Evolutionary conservation across 2,113 vertebrate genomes (phyloP).

Genomic region (Rousettus leschenaultii): DNA sequence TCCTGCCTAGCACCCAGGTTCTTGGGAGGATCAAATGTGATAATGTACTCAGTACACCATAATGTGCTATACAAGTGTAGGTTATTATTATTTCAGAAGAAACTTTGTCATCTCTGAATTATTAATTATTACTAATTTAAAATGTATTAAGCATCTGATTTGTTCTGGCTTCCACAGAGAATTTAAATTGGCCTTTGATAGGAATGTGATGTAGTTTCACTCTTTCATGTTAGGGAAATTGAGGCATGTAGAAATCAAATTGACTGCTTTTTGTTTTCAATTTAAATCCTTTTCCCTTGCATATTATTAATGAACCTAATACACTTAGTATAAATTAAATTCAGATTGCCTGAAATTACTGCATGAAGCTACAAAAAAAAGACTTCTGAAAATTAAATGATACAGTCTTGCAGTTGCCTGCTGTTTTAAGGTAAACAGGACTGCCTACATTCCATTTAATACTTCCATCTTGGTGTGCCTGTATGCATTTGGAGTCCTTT

Average conservation of each 20-base stretch:
- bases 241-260: slow-evolving; percentile 1
- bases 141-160: slow-evolving; percentile 41
- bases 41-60: not conserved
- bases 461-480: not conserved
- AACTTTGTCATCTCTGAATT: slow-evolving; percentile 54
- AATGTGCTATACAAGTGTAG: not conserved
- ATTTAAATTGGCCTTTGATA: slow-evolving; percentile 8
- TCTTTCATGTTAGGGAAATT: not conserved
- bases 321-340: not conserved
- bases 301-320: not conserved
- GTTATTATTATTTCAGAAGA: slow-evolving; percentile 63
- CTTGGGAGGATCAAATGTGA: not conserved
- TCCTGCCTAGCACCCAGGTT: not conserved
- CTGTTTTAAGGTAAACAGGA: not conserved
- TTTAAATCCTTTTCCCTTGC: not conserved
- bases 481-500: not conserved
- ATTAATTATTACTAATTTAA: slow-evolving; percentile 61
- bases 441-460: not conserved
- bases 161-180: slow-evolving; percentile 14
- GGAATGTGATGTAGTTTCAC: not conserved
- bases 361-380: not conserved
- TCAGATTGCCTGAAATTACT: not conserved
- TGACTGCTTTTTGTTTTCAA: not conserved
- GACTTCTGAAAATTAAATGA: not conserved
- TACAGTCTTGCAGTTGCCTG: not conserved